Evolutionary conservation across 2,113 vertebrate species (phyloP).

Genomic region (Seriola aureovittata): DNA sequence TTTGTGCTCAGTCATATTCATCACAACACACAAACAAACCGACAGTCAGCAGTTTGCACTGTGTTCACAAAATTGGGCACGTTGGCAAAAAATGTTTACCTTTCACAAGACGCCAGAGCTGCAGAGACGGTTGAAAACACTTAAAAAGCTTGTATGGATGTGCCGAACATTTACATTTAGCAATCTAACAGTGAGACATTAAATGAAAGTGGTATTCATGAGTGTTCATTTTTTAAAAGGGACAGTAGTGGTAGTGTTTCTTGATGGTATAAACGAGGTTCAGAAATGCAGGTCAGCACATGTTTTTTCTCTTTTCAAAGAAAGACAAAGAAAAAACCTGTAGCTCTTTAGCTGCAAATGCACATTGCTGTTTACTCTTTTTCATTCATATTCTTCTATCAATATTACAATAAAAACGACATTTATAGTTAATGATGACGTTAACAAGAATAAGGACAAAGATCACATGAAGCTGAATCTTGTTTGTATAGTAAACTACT

Average conservation of each 20-base stretch:
- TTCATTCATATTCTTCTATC: not conserved
- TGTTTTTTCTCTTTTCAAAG: slow-evolving; percentile 5
- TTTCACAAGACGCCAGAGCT: slow-evolving; percentile 44
- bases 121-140: slow-evolving; percentile 4
- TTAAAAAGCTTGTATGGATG: slow-evolving; percentile 56
- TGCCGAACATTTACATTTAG: slow-evolving; percentile 47
- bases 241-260: slow-evolving; percentile 11
- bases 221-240: slow-evolving; percentile 23
- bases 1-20: slow-evolving; percentile 62
- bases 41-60: slow-evolving; percentile 73
- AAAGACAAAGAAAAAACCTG: not conserved
- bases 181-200: slow-evolving; percentile 33
- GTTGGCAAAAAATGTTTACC: slow-evolving; percentile 43
- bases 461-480: too few relatives aligned
- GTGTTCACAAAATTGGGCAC: slow-evolving; percentile 51
- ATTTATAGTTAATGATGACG: not conserved
- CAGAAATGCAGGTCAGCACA: slow-evolving; percentile 49
- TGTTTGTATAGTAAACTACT: not conserved
- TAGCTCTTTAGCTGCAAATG: not conserved
- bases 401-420: not conserved
- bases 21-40: slow-evolving; percentile 62
- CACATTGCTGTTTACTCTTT: not conserved
- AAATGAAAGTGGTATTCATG: slow-evolving; percentile 37
- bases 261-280: not conserved
- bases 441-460: not conserved